Conservation (phyloP, 2,888 invertebrate species). For the Ophraella communa region DNA sequence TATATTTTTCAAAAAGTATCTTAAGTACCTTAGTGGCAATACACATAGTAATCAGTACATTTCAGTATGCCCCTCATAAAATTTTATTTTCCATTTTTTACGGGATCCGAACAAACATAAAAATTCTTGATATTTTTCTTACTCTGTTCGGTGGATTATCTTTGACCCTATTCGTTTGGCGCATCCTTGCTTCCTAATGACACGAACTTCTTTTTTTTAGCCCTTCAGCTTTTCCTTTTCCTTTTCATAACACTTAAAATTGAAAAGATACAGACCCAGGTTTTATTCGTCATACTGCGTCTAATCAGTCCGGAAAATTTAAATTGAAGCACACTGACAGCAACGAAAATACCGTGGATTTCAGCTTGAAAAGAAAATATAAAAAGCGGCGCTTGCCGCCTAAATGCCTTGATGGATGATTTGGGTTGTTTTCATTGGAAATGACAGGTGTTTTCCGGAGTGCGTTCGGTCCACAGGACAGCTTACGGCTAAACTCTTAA, state of each 20-base stretch:
- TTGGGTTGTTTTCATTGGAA: slow-evolving; percentile 21
- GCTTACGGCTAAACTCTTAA: not conserved
- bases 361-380: slow-evolving; percentile 27
- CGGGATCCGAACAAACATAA: too few species aligned
- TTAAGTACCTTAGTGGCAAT: too few species aligned
- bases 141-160: not conserved
- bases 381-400: slow-evolving; percentile 20
- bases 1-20: too few species aligned
- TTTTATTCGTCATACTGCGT: slow-evolving; percentile 33
- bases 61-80: too few species aligned
- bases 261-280: slow-evolving; percentile 33
- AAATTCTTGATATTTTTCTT: not conserved
- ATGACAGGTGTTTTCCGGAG: slow-evolving; percentile 28
- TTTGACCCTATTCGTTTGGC: not conserved
- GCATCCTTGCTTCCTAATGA: slow-evolving; percentile 24
- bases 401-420: slow-evolving; percentile 34
- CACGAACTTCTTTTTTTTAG: slow-evolving; percentile 26
- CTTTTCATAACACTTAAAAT: slow-evolving; percentile 25
- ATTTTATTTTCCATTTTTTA: too few species aligned
- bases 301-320: slow-evolving; percentile 35
- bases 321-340: slow-evolving; percentile 32
- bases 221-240: slow-evolving; percentile 26
- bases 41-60: too few species aligned
- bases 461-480: not conserved
- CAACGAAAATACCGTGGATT: slow-evolving; percentile 24